phyloP scores from a whole-genome alignment of 2,888 invertebrate genomes.

The Ceraclea dissimilis region DNA sequence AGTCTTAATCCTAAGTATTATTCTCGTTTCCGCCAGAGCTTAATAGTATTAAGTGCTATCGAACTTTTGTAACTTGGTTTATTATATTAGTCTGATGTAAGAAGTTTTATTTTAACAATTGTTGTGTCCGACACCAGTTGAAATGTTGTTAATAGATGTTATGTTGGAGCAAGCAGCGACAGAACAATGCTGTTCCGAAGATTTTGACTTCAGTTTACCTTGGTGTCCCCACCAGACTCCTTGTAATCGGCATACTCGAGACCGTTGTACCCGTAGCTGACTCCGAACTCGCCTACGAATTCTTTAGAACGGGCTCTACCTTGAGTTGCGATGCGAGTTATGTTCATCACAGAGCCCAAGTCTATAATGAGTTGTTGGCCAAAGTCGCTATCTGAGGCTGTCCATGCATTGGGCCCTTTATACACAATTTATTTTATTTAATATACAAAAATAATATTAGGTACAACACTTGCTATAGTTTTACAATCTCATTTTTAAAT shows the following conservation, averaged over 20 bases:
- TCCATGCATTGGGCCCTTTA: constrained; percentile 86
- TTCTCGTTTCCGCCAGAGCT: too few species aligned
- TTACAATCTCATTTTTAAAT: too few species aligned
- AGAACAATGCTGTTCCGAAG: too few species aligned
- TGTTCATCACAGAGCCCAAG: constrained; percentile 78
- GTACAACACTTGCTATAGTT: too few species aligned
- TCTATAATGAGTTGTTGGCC: constrained; percentile 88
- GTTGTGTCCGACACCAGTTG: background rate
- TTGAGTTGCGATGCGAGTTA: constrained; percentile 83
- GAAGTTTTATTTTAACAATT: too few species aligned
- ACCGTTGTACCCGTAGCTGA: constrained; percentile 88
- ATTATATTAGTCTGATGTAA: too few species aligned
- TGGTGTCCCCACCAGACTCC: constrained; percentile 80
- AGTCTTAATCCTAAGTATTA: too few species aligned
- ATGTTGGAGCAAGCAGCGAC: background rate
- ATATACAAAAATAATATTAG: background rate
- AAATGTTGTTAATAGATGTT: background rate
- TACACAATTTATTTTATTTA: too few species aligned
- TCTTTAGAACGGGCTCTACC: constrained; percentile 86
- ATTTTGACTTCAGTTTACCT: constrained; percentile 56
- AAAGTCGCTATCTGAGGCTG: constrained; percentile 83
- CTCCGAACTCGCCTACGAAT: constrained; percentile 87
- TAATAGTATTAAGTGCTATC: too few species aligned
- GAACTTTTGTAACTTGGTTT: too few species aligned
- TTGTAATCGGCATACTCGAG: constrained; percentile 85